Conservation (phyloP, 2,113 vertebrate genomes). For the Eclectus roratus region DNA sequence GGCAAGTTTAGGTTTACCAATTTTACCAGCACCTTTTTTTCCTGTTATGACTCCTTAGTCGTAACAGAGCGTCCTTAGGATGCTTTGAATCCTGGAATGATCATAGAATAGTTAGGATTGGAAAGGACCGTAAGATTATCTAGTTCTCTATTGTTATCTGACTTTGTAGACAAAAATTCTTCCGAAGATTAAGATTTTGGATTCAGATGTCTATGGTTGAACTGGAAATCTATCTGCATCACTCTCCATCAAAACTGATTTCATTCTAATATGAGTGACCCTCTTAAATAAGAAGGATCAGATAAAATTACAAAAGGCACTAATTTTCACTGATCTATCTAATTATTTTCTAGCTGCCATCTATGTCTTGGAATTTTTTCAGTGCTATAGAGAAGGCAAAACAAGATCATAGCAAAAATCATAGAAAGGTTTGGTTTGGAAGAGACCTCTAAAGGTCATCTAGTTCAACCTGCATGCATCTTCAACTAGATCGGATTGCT, state of each 20-base stretch:
- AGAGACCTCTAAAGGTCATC: neutral
- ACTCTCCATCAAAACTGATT: neutral
- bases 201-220: neutral
- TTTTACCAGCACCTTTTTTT: neutral
- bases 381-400: neutral
- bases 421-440: neutral
- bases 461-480: neutral
- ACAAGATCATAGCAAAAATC: neutral
- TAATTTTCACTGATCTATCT: neutral
- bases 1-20: neutral
- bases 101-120: neutral
- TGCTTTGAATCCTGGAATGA: neutral
- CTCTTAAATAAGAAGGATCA: neutral
- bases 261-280: neutral
- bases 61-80: neutral
- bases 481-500: neutral
- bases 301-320: neutral
- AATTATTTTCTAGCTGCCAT: neutral
- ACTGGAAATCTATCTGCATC: neutral
- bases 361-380: neutral
- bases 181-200: neutral
- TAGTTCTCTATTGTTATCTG: neutral
- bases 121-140: neutral
- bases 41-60: neutral
- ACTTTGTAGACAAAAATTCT: neutral